Evolutionary conservation across 2,113 vertebrate genomes (phyloP), one percentile per base, ranked within the genome.

Genomic region (Hyaena hyaena): DNA sequence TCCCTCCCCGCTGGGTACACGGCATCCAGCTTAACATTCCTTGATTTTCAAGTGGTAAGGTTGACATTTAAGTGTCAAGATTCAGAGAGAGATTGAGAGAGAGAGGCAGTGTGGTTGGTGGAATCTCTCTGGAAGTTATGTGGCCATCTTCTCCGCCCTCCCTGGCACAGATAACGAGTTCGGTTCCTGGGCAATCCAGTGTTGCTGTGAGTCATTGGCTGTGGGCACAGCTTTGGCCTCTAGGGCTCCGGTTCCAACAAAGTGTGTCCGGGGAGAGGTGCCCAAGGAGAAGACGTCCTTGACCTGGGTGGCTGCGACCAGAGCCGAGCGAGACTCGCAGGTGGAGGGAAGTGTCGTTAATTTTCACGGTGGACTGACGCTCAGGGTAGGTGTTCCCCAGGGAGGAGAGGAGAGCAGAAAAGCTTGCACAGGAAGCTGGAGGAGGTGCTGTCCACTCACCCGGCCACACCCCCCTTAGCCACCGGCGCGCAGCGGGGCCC

Each of bases 1-100:
- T 16, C 0, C 11, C 0, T 0, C 23, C 8, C 23, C 12, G 28
- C 45, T 2, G 6, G 7, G 24, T 9, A 6, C 6, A 6, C 1
- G 7, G 19, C 50, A 7, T 19, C 12, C 7, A 17, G 5, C 33
- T 39, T 10, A 12, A 6, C 17, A 0, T 33, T 73, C 77, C 43
- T 53, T 53, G 53, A 19, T 39, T 39, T 28, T 23, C 11, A 48
- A 0, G 8, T 17, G 43, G 39, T 31, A 6, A 23, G 5, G 45
- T 48, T 71, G 5, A 48, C 14, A 31, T 48, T 4, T 14, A 14
- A 43, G 79, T 9, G 10, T 28, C 93, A 28, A 31, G 79, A 19
- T 66, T 53, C 45, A 66, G 86, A 66, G 14, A 33, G 6, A n/a
- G 26, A 76, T n/a, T 55, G 86, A 66, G 14, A 33, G 6, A n/a